Percentiles rank a stretch among this genome's conserved stretches.
These are phyloP conservation scores for Thecophora atra DNA, from an alignment of 2,888 invertebrate species.

Conservation along the genomic window DNA sequence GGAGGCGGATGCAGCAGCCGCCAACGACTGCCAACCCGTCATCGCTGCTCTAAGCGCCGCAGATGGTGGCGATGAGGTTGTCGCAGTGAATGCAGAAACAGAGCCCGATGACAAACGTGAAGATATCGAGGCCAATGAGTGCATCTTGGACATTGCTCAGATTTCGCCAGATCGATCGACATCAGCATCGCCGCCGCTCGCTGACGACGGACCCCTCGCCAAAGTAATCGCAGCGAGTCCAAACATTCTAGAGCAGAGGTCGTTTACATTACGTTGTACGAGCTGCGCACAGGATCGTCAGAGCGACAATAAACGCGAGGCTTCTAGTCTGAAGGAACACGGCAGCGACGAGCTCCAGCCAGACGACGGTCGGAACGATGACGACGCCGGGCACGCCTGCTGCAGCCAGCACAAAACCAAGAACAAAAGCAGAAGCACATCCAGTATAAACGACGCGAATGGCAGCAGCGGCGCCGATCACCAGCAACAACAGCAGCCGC, in stretches of 20 bases:
- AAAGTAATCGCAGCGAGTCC: conserved; percentile 55
- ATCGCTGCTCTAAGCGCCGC: background rate
- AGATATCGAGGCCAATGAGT: conserved; percentile 48
- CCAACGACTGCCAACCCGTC: conserved; percentile 3
- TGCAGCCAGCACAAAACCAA: conserved; percentile 43
- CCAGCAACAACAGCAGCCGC: conserved; percentile 41
- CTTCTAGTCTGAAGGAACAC: conserved; percentile 55
- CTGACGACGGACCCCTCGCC: conserved; percentile 57
- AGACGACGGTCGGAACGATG: conserved; percentile 38
- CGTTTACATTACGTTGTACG: conserved; percentile 48
- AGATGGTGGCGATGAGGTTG: background rate
- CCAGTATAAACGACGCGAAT: conserved; percentile 47
- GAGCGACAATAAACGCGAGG: conserved; percentile 52
- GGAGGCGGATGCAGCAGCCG: background rate
- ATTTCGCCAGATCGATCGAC: conserved; percentile 36
- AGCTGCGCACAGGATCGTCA: conserved; percentile 52
- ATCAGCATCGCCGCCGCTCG: conserved; percentile 61
- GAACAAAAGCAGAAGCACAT: conserved; percentile 60
- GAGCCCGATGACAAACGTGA: conserved; percentile 45
- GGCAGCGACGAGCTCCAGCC: conserved; percentile 52
- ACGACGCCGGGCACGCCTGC: no score
- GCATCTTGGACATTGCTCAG: conserved; percentile 16
- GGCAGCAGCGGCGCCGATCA: conserved; percentile 33
- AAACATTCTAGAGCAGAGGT: conserved; percentile 50
- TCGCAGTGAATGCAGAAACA: background rate